phyloP scores from a whole-genome alignment of 2,113 vertebrate species.

The Formicarius rufipectus region DNA sequence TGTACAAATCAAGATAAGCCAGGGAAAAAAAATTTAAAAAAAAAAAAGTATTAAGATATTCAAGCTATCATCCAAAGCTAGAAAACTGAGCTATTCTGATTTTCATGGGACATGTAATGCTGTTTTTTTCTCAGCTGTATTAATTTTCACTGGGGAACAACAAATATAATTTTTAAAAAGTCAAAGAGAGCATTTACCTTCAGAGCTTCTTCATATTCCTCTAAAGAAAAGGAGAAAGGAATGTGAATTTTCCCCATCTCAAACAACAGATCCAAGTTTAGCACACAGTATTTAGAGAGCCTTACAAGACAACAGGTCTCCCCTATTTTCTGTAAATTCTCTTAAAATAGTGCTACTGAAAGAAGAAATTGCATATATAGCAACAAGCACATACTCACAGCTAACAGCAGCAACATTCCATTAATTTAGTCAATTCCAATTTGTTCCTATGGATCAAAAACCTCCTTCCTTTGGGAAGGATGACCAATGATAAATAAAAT shows the following conservation, averaged over 20 bases:
- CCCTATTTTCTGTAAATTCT: not conserved
- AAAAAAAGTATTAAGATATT: not conserved
- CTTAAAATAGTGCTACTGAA: not conserved
- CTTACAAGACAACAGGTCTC: not conserved
- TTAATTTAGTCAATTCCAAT: not conserved
- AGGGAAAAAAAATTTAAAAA: not conserved
- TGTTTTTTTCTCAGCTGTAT: not conserved
- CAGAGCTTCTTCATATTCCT: conserved; percentile 95
- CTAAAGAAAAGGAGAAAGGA: conserved; percentile 73
- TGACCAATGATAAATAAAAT: not conserved
- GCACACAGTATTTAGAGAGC: not conserved
- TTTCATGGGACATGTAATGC: not conserved
- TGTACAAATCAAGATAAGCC: not conserved
- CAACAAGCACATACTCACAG: not conserved
- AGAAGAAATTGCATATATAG: not conserved
- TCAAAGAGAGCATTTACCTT: conserved; percentile 83
- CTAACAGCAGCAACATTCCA: not conserved
- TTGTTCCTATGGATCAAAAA: not conserved
- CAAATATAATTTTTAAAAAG: conserved; percentile 3
- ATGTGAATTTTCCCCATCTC: not conserved
- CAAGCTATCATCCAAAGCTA: not conserved
- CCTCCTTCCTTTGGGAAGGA: not conserved
- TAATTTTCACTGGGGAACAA: not conserved
- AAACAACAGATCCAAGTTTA: not conserved
- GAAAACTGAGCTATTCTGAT: not conserved